Evolutionary conservation across 2,888 invertebrate genomes (phyloP), one percentile per base, ranked within the genome.

Genomic region (Glyphotaelius pellucidus): DNA sequence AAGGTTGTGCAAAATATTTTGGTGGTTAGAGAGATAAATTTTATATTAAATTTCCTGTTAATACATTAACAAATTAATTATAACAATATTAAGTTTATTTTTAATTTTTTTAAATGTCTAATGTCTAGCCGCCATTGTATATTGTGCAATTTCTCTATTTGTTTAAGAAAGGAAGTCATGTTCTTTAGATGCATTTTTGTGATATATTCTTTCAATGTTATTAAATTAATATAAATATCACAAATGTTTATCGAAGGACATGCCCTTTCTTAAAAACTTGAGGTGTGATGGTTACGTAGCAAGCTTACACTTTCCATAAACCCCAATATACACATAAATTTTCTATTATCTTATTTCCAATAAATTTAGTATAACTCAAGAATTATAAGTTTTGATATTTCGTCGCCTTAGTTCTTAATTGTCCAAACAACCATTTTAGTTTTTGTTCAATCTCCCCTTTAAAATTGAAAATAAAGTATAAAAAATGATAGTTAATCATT

Each of bases 151-250:
- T n/a, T 86, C 38, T 86, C n/a, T 47, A 89, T 81, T 35, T 80
- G n/a, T 90, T 89, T 81, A 88, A 92, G 92, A 90, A 90, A 93
- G 93, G 93, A 92, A 93, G 93, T 89, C 93, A 93, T 92, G 84
- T 90, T 91, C 93, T 93, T 92, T 86, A 67, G 83, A 89, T 35
- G 67, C 47, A 80, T 85, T 90, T 87, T 83, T 25, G 86, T 67
- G 89, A 87, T 90, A 35, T 42, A 67, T 79, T n/a, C 25, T 90
- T 52, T 90, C 38, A 25, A 35, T 91, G 42, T 91, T 32, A 32
- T 32, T 81, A 81, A 30, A 47, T 42, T 42, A 42, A 80, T 81
- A 81, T n/a, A 30, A 38, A 90, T 81, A 81, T 81, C 81, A 81
- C 81, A 90, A 90, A 84, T 90, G 35, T 90, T 84, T 12, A 52